Base-by-base conservation (phyloP, 2,797 vertebrate species). In the Pantherophis vulpinus region DNA sequence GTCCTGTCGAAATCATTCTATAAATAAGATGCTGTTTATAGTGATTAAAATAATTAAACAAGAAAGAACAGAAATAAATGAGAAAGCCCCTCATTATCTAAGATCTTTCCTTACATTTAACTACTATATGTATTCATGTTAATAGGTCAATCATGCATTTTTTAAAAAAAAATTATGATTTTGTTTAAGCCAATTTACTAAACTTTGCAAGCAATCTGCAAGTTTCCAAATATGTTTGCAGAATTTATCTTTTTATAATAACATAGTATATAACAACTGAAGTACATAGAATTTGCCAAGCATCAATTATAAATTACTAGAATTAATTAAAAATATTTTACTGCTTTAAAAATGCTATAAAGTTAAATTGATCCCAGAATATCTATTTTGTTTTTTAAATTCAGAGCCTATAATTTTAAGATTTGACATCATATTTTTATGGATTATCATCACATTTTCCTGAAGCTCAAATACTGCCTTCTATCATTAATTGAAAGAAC, bases 371-470 rank as follows among this genome's bases (percentile, higher is more conserved):
- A 95, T 91, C 58, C 91, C 91, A 95, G 74, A 79, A 66, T 27
- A 90, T 94, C 91, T 93, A 79, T 92, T 93, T 20, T 74, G 66
- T 70, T 32, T 70, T 70, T 70, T 70, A 32, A 70, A 18, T 70
- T 32, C 13, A 70, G 37, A 70, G 66, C 66, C 66, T 70, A 14
- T 56, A 9, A n/a, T 90, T 90, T 56, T 63, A 89, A 63, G 63
- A 32, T 47, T 25, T 47, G 96, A 96, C 95, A 96, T 93, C 90
- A 96, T 96, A 95, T 96, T 97, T 95, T 95, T 96, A 90, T 96
- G 95, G 97, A 97, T 95, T 96, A 96, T 95, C 95, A 96, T 96
- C 94, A 94, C 91, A 95, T 94, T 97, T 97, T 96, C 95, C 95
- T 87, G 16, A 94, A 96, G 94, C 94, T 94, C 94, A 94, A 95